A percentile compares a stretch with the other conserved stretches of the same genome.
Evolutionary conservation across 2,888 invertebrate species (phyloP).

Genomic region (Rhorus exstirpatorius): DNA sequence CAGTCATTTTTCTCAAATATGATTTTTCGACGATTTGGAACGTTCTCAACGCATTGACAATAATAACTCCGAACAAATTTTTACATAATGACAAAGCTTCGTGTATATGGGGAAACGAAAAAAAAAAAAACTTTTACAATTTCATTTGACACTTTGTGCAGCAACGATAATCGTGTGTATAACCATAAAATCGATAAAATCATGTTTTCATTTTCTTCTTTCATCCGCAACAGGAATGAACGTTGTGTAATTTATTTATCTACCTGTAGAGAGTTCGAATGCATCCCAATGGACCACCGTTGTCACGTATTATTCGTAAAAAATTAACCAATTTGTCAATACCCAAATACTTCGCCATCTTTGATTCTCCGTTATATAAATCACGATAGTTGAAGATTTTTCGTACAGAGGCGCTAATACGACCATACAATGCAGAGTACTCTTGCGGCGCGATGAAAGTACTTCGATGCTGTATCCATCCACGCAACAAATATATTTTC

Average conservation of each 20-base stretch:
- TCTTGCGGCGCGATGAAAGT: not conserved
- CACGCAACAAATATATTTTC: not conserved
- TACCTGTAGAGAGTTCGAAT: constrained; percentile 92
- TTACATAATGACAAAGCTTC: too few species aligned
- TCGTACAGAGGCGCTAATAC: not conserved
- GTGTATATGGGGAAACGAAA: constrained; percentile 57
- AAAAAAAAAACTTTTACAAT: not conserved
- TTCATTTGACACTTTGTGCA: constrained; percentile 45
- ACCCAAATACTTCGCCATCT: constrained; percentile 90
- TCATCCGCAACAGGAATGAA: not conserved
- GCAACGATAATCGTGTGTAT: constrained; percentile 16
- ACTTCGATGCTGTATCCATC: not conserved
- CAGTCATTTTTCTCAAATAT: too few species aligned
- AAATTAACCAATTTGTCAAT: constrained; percentile 90
- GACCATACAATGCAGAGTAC: not conserved
- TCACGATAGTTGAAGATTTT: constrained; percentile 7
- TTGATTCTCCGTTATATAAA: constrained; percentile 77
- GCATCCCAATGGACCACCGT: constrained; percentile 91
- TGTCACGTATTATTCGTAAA: constrained; percentile 89
- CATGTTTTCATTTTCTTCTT: not conserved
- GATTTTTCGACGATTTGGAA: not conserved
- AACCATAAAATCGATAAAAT: constrained; percentile 47
- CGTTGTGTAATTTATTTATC: constrained; percentile 45
- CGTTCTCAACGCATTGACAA: too few species aligned
- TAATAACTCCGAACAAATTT: too few species aligned